phyloP scores from a whole-genome alignment of 2,888 invertebrate genomes.

The Orthonychiurus folsomi region DNA sequence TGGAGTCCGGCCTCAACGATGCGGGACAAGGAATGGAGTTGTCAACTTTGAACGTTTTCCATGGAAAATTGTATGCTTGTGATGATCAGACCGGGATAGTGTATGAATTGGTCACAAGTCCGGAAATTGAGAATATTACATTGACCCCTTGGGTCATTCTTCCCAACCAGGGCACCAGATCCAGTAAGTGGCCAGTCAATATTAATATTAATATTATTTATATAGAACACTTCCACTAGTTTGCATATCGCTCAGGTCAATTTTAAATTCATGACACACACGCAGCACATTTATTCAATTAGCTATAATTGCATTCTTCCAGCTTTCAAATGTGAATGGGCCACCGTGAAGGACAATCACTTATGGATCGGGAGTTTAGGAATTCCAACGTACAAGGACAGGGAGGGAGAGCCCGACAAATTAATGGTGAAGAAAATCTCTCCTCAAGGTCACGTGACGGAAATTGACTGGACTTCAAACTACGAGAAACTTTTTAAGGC shows the following conservation, averaged over 20 bases:
- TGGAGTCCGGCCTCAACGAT: slow-evolving; percentile 64
- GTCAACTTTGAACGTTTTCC: slow-evolving; percentile 85
- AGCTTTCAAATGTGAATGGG: slow-evolving; percentile 96
- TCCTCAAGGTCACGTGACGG: slow-evolving; percentile 64
- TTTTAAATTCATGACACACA: too few species aligned
- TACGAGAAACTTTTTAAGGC: slow-evolving; percentile 6
- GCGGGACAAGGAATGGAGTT: slow-evolving; percentile 93
- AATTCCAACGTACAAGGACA: neutral
- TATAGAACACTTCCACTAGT: too few species aligned
- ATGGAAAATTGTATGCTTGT: slow-evolving; percentile 77
- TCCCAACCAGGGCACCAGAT: neutral
- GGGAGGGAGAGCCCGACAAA: neutral
- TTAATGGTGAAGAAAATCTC: slow-evolving; percentile 81
- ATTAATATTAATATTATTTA: too few species aligned
- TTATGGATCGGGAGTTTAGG: slow-evolving; percentile 91
- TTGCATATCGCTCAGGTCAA: too few species aligned
- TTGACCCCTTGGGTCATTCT: neutral
- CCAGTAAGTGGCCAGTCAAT: too few species aligned
- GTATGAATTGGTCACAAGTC: slow-evolving; percentile 52
- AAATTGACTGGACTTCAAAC: slow-evolving; percentile 50
- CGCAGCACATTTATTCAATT: too few species aligned
- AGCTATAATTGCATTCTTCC: too few species aligned
- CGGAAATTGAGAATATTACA: neutral
- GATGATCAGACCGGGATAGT: slow-evolving; percentile 89
- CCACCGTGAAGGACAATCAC: slow-evolving; percentile 76